Conservation (phyloP, 2,113 vertebrate species). For the Sitta europaea region DNA sequence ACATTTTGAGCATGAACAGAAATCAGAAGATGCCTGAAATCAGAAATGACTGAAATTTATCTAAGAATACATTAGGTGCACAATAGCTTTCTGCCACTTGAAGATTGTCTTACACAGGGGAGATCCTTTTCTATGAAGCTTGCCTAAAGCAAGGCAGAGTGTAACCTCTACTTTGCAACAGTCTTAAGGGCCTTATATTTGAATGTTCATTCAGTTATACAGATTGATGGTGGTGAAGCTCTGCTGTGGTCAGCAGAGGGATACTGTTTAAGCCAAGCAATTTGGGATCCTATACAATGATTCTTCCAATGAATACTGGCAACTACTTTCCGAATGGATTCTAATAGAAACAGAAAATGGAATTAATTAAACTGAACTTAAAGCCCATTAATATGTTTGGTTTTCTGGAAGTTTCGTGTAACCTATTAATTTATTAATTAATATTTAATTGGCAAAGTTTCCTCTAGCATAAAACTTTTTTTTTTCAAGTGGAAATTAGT, state of each 20-base stretch:
- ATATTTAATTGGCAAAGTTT: conserved; percentile 15
- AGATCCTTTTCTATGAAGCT: neutral
- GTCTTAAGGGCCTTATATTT: neutral
- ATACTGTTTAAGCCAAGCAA: neutral
- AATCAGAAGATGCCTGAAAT: too few species aligned
- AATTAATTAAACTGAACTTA: conserved; percentile 20
- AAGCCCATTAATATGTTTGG: neutral
- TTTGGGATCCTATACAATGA: neutral
- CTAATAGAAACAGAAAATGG: neutral
- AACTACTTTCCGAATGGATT: conserved; percentile 25
- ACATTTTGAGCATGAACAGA: neutral
- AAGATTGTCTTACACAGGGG: neutral
- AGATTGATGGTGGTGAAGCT: neutral
- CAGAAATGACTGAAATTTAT: neutral
- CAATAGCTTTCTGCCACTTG: neutral
- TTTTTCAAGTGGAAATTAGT: neutral
- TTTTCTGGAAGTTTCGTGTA: neutral
- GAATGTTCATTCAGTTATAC: neutral
- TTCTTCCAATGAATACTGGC: neutral
- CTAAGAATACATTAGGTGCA: neutral
- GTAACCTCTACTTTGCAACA: neutral
- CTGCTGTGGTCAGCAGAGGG: neutral
- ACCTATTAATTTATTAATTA: conserved; percentile 4
- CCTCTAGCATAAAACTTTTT: neutral
- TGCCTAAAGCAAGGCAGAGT: neutral